Base-by-base conservation (phyloP, 1,140 invertebrate genomes). In the Globodera ellingtonae region DNA sequence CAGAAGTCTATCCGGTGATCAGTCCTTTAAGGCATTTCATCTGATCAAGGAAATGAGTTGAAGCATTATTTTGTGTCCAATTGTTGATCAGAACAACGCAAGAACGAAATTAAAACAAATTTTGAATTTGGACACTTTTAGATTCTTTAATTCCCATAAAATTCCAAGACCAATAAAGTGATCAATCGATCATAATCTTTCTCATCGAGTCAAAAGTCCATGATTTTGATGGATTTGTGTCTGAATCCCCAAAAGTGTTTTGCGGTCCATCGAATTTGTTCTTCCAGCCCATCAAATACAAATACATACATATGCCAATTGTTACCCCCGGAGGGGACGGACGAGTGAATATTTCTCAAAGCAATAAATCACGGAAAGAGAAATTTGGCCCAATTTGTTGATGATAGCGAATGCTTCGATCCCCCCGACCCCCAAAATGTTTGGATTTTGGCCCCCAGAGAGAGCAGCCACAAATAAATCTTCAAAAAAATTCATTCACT, bases 391-490 rank as follows among this genome's bases (percentile, higher is more conserved):
- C 56, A 62, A 62, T 62, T 62, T 62, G 56, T 62, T 62, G 56
- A 62, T 62, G 56, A 62, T 18, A 62, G 50, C 10, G 50, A 52
- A 13, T 52, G 50, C 10, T 10, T 0, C 56, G 56, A 62, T 62
- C 52, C 52, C 13, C 56, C 56, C 3, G 35, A 35, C 35, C 56
- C 56, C 18, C 1, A n/a, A 62, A 62, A 62, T 62, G 56, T 62
- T 62, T 62, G 10, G 56, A 6, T 62, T 62, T 62, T 62, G 15
- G 10, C 56, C 56, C 56, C 56, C 56, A 6, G 35, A 3, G 35
- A 35, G 35, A 44, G 46, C 0, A 72, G 13, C 18, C 15, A 48
- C 70, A 72, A 72, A 72, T 72, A 72, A 72, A 72, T 72, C 70
- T 72, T 72, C 70, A 72, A 7, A 72, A 72, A 72, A 72, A 4